Conservation (phyloP, 2,113 vertebrate genomes). For the Tyrannus savana region DNA sequence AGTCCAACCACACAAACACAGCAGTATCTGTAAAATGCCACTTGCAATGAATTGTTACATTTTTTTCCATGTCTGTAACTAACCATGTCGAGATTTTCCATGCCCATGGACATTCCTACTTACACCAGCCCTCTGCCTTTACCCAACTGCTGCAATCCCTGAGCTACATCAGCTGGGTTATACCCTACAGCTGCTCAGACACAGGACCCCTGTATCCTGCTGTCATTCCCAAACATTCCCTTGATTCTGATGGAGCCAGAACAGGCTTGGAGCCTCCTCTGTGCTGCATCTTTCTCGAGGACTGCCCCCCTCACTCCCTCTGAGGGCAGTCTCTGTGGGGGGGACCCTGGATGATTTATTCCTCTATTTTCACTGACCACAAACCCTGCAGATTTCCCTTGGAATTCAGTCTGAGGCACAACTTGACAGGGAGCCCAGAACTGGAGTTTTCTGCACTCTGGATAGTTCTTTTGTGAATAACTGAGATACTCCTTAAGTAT, state of each 20-base stretch:
- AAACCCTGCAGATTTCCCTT: not conserved
- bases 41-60: rapidly evolving
- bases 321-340: not conserved
- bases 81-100: not conserved
- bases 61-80: not conserved
- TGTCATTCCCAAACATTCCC: not conserved
- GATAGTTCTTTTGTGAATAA: not conserved
- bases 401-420: not conserved
- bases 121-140: not conserved
- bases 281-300: rapidly evolving
- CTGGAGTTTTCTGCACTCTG: not conserved
- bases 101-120: not conserved
- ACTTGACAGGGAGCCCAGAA: not conserved
- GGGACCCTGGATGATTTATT: not conserved
- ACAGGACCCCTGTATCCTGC: not conserved
- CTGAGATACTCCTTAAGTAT: not conserved
- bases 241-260: not conserved
- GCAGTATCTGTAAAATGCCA: not conserved
- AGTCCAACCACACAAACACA: not conserved
- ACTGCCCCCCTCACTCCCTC: not conserved
- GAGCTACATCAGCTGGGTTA: not conserved
- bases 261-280: not conserved
- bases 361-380: not conserved
- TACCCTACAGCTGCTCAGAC: not conserved
- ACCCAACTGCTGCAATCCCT: not conserved